Base-by-base conservation (phyloP, 2,797 vertebrate species). In the Sebastes umbrosus region DNA sequence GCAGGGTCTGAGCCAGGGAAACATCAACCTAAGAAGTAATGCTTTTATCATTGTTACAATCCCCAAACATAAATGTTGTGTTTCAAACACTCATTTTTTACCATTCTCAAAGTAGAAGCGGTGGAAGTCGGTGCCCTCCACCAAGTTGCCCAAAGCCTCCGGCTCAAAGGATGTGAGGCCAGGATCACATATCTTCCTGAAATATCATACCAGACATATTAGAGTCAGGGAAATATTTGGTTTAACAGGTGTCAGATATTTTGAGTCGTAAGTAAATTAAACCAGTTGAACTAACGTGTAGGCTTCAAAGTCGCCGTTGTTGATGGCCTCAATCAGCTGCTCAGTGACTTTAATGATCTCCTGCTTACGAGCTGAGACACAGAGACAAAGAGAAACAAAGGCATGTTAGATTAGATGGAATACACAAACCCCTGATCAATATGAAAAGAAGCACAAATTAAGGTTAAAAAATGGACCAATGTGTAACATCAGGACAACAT, bases 271-370 rank as follows among this genome's bases (percentile, higher is more conserved):
- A 52, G 8, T n/a, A 14, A 54, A 52, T 36, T 3, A 3, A 70
- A 34, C 1, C 0, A 31, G 8, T 3, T 18, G 34, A 50, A 96
- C 98, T 97, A 75, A 99, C 98, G 97, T 99, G 95, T 99, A 99
- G 31, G 97, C 98, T 94, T 99, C 98, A 13, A 99, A 99, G 94
- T 99, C 98, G 34, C 97, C 97, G 1, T 97, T 99, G 95, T 99
- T 99, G 93, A 99, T 99, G 24, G 98, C 98, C 92, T 99, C 98
- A 3, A 99, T 99, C 92, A 99, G 94, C 92, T 98, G 98, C 91
- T 99, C 98, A 0, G 98, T 99, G 79, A 98, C 97, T 95, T 99
- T 99, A 83, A 99, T 99, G 86, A 99, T 99, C 96, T 99, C 98
- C 92, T 99, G 98, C 90, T 99, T 99, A 62, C 98, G 97, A 82